A percentile compares a stretch with the other conserved stretches of the same genome.
Evolutionary conservation across 2,113 vertebrate genomes (phyloP).

Genomic region (Trogon melanurus): DNA sequence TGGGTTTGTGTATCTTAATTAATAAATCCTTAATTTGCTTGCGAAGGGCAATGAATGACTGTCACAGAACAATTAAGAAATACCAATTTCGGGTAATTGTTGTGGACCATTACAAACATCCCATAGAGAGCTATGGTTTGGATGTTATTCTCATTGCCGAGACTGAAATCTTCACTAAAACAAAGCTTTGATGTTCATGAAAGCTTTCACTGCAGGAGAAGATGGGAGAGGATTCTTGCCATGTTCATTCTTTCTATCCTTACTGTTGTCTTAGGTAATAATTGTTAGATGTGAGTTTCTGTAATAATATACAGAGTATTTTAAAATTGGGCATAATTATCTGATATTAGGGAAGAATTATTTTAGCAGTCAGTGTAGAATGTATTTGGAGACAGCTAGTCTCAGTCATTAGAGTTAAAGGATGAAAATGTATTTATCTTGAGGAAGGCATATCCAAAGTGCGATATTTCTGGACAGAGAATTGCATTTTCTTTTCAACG

Average conservation of each 20-base stretch:
- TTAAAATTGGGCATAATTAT: background rate
- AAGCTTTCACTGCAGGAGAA: background rate
- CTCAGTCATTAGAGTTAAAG: background rate
- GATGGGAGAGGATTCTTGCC: background rate
- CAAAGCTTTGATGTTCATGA: background rate
- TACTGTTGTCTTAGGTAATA: background rate
- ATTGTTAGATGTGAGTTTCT: background rate
- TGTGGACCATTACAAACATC: background rate
- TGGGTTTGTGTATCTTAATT: background rate
- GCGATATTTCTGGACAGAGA: background rate
- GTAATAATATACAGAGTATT: background rate
- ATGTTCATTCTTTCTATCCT: background rate
- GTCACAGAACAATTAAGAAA: background rate
- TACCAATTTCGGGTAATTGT: background rate
- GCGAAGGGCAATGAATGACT: background rate
- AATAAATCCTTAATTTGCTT: background rate
- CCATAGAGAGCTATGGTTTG: background rate
- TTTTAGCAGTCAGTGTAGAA: background rate
- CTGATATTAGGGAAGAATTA: background rate
- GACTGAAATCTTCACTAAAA: background rate
- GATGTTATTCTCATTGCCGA: background rate
- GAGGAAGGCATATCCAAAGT: background rate
- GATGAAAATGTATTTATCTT: background rate
- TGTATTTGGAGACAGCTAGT: background rate
- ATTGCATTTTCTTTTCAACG: background rate